phyloP scores from a whole-genome alignment of 2,113 vertebrate species.

The Siphamia tubifer region DNA sequence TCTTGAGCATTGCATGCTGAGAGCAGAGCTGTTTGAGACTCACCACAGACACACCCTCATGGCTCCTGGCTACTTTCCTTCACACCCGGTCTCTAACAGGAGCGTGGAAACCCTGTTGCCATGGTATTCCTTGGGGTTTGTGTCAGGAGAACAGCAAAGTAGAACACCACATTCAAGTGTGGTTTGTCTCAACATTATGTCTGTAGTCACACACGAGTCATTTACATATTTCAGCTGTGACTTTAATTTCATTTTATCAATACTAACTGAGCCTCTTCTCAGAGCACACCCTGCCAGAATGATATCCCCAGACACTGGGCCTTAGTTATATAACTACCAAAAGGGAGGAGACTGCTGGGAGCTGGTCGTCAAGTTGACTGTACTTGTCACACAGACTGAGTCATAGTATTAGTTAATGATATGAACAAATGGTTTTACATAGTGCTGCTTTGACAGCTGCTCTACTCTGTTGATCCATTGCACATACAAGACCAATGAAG shows the following conservation, averaged over 20 bases:
- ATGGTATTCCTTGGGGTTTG: slow-evolving; percentile 16
- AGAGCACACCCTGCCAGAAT: slow-evolving; percentile 38
- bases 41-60: slow-evolving; percentile 24
- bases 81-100: background rate
- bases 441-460: slow-evolving; percentile 42
- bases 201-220: background rate
- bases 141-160: background rate
- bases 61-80: slow-evolving; percentile 17
- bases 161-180: background rate
- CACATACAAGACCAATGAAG: background rate
- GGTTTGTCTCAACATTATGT: background rate
- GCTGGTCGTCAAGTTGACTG: background rate
- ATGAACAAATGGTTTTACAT: background rate
- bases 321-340: slow-evolving; percentile 45
- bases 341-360: slow-evolving; percentile 33
- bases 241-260: background rate
- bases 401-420: background rate
- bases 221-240: background rate
- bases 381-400: background rate
- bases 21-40: background rate
- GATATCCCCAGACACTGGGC: slow-evolving; percentile 20
- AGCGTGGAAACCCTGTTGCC: slow-evolving; percentile 44
- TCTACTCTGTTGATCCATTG: background rate
- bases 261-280: slow-evolving; percentile 13
- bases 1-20: background rate